Percentiles rank a stretch among this genome's conserved stretches.
These are phyloP conservation scores for Acanthopagrus latus DNA, from an alignment of 2,797 vertebrate species.

Conservation along the genomic window DNA sequence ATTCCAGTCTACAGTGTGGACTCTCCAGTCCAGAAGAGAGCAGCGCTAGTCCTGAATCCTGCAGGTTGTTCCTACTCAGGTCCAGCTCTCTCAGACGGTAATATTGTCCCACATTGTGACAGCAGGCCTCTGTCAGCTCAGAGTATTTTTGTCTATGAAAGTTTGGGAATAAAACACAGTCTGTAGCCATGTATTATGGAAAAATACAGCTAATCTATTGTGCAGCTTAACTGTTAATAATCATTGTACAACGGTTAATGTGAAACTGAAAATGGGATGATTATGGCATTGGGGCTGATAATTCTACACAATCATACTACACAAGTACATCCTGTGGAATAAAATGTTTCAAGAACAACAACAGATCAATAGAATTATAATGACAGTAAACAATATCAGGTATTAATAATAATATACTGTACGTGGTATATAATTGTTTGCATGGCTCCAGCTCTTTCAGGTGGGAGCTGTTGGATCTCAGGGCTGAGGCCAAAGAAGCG, in stretches of 20 bases:
- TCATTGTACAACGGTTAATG: not conserved
- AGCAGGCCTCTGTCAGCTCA: no score
- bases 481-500: constrained; percentile 1
- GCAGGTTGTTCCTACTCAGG: constrained; percentile 1
- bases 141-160: not conserved
- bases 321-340: not conserved
- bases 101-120: not conserved
- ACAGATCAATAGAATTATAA: not conserved
- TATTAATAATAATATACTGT: not conserved
- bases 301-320: not conserved
- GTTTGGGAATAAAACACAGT: not conserved
- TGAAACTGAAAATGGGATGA: not conserved
- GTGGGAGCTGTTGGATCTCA: not conserved
- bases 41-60: not conserved
- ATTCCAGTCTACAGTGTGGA: constrained; percentile 1
- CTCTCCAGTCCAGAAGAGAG: not conserved
- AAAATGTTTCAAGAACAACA: not conserved
- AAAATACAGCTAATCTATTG: not conserved
- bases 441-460: not conserved
- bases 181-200: not conserved
- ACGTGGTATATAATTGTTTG: not conserved
- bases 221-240: not conserved
- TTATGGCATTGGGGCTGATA: not conserved
- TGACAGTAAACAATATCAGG: no score
- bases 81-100: constrained; percentile 13